Base-by-base conservation (phyloP, 2,888 invertebrate species). In the Meiosimyza decipiens region DNA sequence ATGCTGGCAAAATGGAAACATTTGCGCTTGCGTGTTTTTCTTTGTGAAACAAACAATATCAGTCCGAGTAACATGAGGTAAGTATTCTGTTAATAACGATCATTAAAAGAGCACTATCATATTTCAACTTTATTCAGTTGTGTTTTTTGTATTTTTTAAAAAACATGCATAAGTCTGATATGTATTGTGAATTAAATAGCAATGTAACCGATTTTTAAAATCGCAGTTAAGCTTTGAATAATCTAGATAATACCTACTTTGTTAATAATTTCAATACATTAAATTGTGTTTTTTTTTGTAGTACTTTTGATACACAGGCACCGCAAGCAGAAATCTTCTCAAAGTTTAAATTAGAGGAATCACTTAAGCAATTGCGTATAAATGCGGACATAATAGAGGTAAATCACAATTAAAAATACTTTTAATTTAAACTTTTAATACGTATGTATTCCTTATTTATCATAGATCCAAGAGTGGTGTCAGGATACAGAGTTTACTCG, bases 1-100 rank as follows among this genome's bases (percentile, higher is more conserved):
- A 97, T 97, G 91, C 93, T 96, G 28, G 91, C 94, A 13, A 91
- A 93, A 76, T 98, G 97, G 97, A 95, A 94, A 81, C 92, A 92
- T 78, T 88, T 95, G 79, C 91, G 91, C n/a, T 89, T 99, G 72
- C 89, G 99, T 50, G 93, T 97, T 64, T 96, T 96, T 84, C 90
- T 96, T 72, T 95, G 97, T 78, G 94, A 93, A 76, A 87, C 88
- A n/a, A 82, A 81, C 63, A 83, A 82, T 22, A 76, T 80, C 16
- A 82, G 79, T 9, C 55, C 77, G 6, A 77, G 74, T 15, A 77
- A 73, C 51, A 75, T 84, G 9, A 79, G 79, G 87, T 89, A 76
- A 81, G 77, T 77, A 80, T 74, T 71, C 13, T 50, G 69, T 33
- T 18, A 49, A 57, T 18, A 49, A 13, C 7, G 6, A 13, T 33